Evolutionary conservation across 1,140 invertebrate species (phyloP), one percentile per base, ranked within the genome.

Genomic region (Bombus impatiens): DNA sequence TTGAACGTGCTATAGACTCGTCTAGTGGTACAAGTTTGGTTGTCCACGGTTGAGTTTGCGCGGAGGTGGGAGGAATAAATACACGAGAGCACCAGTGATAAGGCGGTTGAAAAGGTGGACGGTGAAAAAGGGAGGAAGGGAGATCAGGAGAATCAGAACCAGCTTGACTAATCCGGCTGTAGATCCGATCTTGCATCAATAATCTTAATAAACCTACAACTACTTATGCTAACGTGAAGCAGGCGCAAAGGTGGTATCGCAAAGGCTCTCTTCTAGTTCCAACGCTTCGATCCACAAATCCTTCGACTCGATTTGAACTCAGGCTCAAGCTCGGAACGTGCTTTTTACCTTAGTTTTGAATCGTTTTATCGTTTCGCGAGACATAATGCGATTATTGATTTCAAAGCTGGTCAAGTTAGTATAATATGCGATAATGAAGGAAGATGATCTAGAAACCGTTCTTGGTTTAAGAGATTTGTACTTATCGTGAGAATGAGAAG

Each of bases 141-240:
- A 80, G 90, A 89, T 86, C 89, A 78, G 85, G 86, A 86, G 89
- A 92, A 93, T 94, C 93, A 89, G 90, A 92, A 88, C 88, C 89
- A 84, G 85, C 74, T 90, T 86, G 90, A 93, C 92, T 93, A 93
- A 94, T 94, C 94, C 92, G 92, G 84, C 86, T 89, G 89, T 91
- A 92, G 93, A 94, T 94, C 91, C 87, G 89, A 93, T 94, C 92
- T 94, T 82, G 90, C 91, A 94, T 94, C 92, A 93, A 94, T 94
- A 93, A 93, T 91, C 90, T 94, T 94, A 94, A 94, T 94, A 94
- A 94, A 94, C 93, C 92, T 93, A 94, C 94, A 94, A 93, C 87
- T 89, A 92, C 87, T 92, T 91, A 87, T 88, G 84, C 84, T 88
- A 87, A 87, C 90, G 85, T 86, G 92, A 90, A 92, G 91, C 90